phyloP scores from a whole-genome alignment of 2,113 vertebrate species.

The Telmatochromis brichardi region DNA sequence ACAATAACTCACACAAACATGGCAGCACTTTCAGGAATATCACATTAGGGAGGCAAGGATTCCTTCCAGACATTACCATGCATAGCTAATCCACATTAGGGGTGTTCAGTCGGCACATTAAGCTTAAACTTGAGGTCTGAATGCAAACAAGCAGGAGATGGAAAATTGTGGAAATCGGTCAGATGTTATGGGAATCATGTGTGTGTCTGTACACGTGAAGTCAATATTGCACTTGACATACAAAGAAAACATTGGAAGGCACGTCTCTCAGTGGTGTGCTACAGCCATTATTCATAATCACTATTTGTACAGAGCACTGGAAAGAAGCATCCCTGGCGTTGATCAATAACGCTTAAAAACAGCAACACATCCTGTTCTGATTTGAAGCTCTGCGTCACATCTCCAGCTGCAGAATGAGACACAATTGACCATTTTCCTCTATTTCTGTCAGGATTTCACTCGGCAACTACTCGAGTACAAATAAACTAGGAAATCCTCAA shows the following conservation, averaged over 20 bases:
- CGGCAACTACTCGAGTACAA: background rate
- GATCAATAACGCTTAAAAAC: background rate
- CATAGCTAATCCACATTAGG: constrained; percentile 55
- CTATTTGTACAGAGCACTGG: background rate
- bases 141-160: constrained; percentile 13
- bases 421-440: background rate
- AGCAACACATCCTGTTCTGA: background rate
- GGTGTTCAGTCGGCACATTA: constrained; percentile 28
- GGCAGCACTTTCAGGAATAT: constrained; percentile 13
- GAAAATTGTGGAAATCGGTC: constrained; percentile 24
- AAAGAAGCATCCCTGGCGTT: background rate
- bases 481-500: background rate
- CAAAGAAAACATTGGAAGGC: background rate
- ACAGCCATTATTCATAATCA: background rate
- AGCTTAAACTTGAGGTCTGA: constrained; percentile 16
- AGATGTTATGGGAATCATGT: background rate
- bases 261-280: background rate
- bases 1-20: background rate
- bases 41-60: constrained; percentile 10
- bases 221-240: background rate
- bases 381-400: background rate
- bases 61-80: constrained; percentile 24
- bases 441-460: background rate
- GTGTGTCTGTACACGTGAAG: background rate
- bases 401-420: background rate